Evolutionary conservation across 2,797 vertebrate genomes (phyloP).

Genomic region (Brotogeris chrysoptera): DNA sequence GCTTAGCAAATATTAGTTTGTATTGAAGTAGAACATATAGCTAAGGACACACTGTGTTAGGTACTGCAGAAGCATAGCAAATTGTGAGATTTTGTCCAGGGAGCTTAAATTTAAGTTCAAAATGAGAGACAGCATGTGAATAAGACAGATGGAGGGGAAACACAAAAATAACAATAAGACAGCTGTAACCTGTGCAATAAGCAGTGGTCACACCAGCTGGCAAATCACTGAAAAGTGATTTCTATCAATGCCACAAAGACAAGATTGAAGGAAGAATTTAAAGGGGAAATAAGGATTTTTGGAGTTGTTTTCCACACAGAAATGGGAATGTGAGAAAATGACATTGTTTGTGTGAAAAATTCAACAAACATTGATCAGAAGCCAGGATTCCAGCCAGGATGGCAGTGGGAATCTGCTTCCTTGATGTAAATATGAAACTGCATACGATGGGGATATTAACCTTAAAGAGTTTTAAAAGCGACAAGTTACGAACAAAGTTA

Average conservation of each 20-base stretch:
- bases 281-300: not conserved
- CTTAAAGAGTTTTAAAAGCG: not conserved
- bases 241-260: not conserved
- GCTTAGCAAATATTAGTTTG: not conserved
- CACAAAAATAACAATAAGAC: slow-evolving; percentile 52
- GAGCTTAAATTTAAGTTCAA: slow-evolving; percentile 41
- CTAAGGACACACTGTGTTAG: not conserved
- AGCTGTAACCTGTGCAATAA: slow-evolving; percentile 45
- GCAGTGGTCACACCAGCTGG: slow-evolving; percentile 60
- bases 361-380: not conserved
- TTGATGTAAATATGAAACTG: not conserved
- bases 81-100: slow-evolving; percentile 33
- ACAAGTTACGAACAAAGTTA: not conserved
- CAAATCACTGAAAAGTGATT: slow-evolving; percentile 51
- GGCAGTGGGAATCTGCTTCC: not conserved
- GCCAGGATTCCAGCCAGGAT: not conserved
- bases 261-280: slow-evolving; percentile 25
- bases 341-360: not conserved
- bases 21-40: not conserved
- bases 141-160: slow-evolving; percentile 62
- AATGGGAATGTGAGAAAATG: not conserved
- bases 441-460: not conserved
- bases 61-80: slow-evolving; percentile 27
- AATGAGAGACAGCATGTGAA: slow-evolving; percentile 58
- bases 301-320: not conserved